Percentiles rank a stretch among this genome's conserved stretches.
phyloP scores from a whole-genome alignment of 2,797 vertebrate species.

The Oryzias sinensis region DNA sequence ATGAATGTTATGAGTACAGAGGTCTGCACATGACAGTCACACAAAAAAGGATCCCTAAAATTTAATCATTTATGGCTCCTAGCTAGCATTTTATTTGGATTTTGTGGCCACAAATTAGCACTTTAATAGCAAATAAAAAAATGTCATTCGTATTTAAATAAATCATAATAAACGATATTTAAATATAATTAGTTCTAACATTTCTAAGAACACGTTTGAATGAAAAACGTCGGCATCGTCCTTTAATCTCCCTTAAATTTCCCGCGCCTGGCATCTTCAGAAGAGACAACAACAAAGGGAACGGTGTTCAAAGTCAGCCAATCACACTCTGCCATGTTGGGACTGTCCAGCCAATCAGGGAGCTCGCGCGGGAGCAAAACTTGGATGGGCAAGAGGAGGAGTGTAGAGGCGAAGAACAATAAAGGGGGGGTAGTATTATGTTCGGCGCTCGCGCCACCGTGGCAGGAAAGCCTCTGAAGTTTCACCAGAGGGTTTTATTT shows the following conservation, averaged over 20 bases:
- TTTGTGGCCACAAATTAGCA: too few relatives aligned
- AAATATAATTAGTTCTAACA: too few relatives aligned
- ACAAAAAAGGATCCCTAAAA: too few relatives aligned
- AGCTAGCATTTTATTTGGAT: too few relatives aligned
- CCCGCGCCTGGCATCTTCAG: slow-evolving; percentile 48
- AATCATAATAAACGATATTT: too few relatives aligned
- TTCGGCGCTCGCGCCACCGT: slow-evolving; percentile 7
- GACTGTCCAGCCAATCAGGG: slow-evolving; percentile 69
- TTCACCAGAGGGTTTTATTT: slow-evolving; percentile 1
- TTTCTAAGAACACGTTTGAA: too few relatives aligned
- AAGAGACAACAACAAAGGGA: slow-evolving; percentile 10
- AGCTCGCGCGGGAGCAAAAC: slow-evolving; percentile 42
- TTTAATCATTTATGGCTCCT: too few relatives aligned
- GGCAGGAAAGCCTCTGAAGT: neutral
- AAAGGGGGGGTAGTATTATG: slow-evolving; percentile 15
- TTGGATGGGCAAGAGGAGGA: slow-evolving; percentile 25
- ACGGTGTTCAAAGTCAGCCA: slow-evolving; percentile 50
- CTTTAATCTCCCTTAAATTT: slow-evolving; percentile 1
- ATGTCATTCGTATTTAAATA: too few relatives aligned
- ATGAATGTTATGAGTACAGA: too few relatives aligned
- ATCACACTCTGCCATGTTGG: slow-evolving; percentile 83
- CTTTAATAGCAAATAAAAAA: too few relatives aligned
- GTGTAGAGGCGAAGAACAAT: slow-evolving; percentile 50
- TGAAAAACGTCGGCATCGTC: neutral
- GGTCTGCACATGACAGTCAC: too few relatives aligned